Evolutionary conservation across 2,797 vertebrate genomes (phyloP).

Genomic region (Crotalus adamanteus): DNA sequence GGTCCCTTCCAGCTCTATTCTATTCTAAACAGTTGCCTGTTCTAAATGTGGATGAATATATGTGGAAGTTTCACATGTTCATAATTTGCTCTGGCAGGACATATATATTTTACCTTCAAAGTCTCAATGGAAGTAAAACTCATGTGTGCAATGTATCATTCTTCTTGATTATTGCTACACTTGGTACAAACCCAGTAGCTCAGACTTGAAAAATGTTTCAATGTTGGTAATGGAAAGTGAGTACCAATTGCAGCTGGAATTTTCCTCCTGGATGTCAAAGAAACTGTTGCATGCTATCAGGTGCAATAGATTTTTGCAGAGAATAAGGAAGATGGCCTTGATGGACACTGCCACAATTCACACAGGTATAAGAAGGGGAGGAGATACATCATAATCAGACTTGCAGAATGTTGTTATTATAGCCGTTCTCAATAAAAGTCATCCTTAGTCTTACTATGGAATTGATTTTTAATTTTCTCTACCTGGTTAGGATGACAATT

Average conservation of each 20-base stretch:
- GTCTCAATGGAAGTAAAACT: not conserved
- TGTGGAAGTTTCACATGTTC: not conserved
- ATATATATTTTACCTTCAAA: not conserved
- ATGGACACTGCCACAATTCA: not conserved
- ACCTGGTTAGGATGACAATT: not conserved
- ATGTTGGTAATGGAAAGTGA: not conserved
- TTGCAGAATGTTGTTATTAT: not conserved
- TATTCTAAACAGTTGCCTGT: not conserved
- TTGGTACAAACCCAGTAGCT: not conserved
- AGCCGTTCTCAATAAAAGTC: not conserved
- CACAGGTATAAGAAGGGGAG: not conserved
- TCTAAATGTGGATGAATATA: not conserved
- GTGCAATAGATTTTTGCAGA: not conserved
- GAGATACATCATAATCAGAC: not conserved
- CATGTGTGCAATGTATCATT: not conserved
- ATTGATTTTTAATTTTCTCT: not conserved
- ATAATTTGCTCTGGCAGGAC: not conserved
- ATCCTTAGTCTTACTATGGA: not conserved
- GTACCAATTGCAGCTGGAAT: not conserved
- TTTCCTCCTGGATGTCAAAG: not conserved
- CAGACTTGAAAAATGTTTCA: not conserved
- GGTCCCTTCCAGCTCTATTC: no score
- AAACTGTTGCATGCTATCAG: not conserved
- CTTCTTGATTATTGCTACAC: not conserved
- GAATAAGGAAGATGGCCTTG: not conserved